These are phyloP conservation scores for Dynastes maya DNA, from an alignment of 2,888 invertebrate genomes.

Conservation along the genomic window DNA sequence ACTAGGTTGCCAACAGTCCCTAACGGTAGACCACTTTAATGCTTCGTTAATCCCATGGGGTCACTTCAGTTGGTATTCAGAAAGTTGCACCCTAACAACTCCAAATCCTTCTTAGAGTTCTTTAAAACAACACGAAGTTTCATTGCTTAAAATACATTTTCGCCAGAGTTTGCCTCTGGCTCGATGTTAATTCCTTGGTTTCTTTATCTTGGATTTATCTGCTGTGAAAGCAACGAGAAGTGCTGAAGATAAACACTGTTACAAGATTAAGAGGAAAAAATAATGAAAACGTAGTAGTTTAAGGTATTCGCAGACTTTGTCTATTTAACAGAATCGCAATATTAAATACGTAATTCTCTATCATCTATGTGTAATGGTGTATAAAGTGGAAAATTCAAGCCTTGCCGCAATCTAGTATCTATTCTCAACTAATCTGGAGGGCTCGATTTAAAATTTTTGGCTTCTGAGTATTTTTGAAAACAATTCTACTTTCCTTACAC, in stretches of 20 bases:
- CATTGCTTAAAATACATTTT: constrained; percentile 43
- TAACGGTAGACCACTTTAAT: constrained; percentile 44
- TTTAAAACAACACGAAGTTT: constrained; percentile 51
- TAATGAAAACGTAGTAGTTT: not conserved
- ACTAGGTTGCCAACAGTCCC: constrained; percentile 11
- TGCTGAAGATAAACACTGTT: constrained; percentile 15
- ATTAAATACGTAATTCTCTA: too few relatives aligned
- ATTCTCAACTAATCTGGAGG: too few relatives aligned
- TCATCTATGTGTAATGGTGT: too few relatives aligned
- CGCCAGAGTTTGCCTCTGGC: constrained; percentile 4
- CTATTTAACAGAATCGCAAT: too few relatives aligned
- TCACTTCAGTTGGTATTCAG: constrained; percentile 47
- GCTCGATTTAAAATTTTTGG: too few relatives aligned
- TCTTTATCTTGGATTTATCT: constrained; percentile 4
- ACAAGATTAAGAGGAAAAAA: not conserved
- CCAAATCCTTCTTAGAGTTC: constrained; percentile 50
- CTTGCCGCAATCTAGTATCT: too few relatives aligned
- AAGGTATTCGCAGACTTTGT: too few relatives aligned
- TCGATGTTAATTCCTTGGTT: constrained; percentile 18
- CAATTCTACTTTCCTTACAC: too few relatives aligned
- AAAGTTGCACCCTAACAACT: constrained; percentile 47
- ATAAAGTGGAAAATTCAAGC: too few relatives aligned
- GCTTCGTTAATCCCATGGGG: constrained; percentile 49
- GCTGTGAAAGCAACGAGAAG: not conserved
- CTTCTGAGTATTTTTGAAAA: too few relatives aligned